phyloP scores from a whole-genome alignment of 2,797 vertebrate species.

The Prionace glauca region DNA sequence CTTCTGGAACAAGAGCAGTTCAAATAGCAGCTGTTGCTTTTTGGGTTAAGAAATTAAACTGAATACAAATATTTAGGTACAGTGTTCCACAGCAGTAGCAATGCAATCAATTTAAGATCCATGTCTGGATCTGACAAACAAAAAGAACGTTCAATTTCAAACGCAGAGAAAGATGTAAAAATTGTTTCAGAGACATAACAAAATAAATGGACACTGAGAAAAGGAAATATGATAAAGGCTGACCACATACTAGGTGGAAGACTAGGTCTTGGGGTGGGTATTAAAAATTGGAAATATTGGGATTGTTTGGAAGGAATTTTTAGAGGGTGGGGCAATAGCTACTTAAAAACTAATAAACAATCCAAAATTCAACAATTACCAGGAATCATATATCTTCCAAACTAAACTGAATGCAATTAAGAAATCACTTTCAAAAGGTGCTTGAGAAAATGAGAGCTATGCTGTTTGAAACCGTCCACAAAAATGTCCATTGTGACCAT shows the following conservation, averaged over 20 bases:
- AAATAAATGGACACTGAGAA: neutral
- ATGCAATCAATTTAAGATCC: neutral
- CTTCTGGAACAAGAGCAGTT: too few species aligned
- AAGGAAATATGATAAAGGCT: neutral
- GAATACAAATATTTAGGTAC: neutral
- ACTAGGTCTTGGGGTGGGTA: neutral
- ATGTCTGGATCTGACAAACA: neutral
- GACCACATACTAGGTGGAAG: neutral
- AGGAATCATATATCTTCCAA: neutral
- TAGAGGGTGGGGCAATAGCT: too few species aligned
- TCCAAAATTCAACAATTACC: too few species aligned
- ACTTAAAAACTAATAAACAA: too few species aligned
- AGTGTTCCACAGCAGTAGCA: neutral
- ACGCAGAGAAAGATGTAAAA: neutral
- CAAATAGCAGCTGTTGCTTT: neutral
- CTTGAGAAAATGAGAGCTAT: too few species aligned
- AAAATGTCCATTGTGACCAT: too few species aligned
- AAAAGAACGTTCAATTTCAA: neutral
- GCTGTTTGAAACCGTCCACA: too few species aligned
- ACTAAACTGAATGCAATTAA: neutral
- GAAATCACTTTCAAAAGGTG: neutral
- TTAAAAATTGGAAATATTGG: neutral
- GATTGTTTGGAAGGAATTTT: neutral
- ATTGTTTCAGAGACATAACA: neutral
- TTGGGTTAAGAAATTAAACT: neutral